These are phyloP conservation scores for Phaedon cochleariae DNA, from an alignment of 2,888 invertebrate genomes.

Conservation along the genomic window DNA sequence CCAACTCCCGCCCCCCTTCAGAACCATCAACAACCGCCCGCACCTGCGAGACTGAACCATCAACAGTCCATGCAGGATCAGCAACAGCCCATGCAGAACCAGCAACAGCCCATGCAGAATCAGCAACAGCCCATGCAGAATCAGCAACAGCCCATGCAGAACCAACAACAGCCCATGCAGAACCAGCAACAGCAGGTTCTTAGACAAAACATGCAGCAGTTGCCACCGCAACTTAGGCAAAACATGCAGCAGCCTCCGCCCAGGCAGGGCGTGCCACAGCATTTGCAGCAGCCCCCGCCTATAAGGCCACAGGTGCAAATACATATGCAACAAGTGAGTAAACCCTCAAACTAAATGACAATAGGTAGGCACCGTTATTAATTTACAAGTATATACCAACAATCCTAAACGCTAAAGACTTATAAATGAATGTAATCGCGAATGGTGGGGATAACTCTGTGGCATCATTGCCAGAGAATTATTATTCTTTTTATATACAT, in stretches of 20 bases:
- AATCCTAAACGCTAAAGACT: too few relatives aligned
- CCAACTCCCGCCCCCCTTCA: too few relatives aligned
- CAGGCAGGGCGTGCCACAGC: constrained; percentile 27
- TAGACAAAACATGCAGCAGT: constrained; percentile 16
- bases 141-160: constrained; percentile 19
- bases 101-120: constrained; percentile 16
- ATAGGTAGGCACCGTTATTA: too few relatives aligned
- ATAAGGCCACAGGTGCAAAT: constrained; percentile 41
- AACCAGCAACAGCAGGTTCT: not conserved
- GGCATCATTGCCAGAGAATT: too few relatives aligned
- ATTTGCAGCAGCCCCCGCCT: constrained; percentile 45
- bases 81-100: constrained; percentile 25
- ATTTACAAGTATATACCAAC: too few relatives aligned
- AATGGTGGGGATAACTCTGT: too few relatives aligned
- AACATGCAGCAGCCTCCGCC: constrained; percentile 18
- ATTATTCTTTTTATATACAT: too few relatives aligned
- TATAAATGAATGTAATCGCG: too few relatives aligned
- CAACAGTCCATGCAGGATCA: constrained; percentile 49
- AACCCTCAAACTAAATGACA: not conserved
- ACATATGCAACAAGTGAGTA: not conserved
- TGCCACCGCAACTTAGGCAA: not conserved
- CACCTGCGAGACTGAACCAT: not conserved
- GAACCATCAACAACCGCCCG: constrained; percentile 10
- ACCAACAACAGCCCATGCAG: constrained; percentile 9
- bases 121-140: constrained; percentile 24